Evolutionary conservation across 2,888 invertebrate species (phyloP).

Genomic region (Drosophila merina): DNA sequence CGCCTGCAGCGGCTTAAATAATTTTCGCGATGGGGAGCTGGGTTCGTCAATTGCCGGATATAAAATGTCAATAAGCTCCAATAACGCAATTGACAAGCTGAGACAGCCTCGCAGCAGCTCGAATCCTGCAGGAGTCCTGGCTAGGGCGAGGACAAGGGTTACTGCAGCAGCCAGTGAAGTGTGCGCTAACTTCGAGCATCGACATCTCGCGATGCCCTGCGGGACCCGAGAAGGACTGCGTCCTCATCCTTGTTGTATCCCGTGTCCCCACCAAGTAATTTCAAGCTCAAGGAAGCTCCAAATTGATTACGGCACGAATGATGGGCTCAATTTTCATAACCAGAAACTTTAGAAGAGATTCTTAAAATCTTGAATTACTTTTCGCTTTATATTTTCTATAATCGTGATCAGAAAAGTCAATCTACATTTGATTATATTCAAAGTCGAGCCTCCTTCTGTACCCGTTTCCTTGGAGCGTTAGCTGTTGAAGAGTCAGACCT

Average conservation of each 20-base stretch:
- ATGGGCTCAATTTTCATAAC: conserved; percentile 44
- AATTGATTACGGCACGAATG: conserved; percentile 62
- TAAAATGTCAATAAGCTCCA: conserved; percentile 79
- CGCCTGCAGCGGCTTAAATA: conserved; percentile 58
- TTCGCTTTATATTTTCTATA: neutral
- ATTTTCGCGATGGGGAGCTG: conserved; percentile 47
- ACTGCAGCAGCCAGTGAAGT: conserved; percentile 50
- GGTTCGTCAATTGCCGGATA: conserved; percentile 55
- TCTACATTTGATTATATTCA: neutral
- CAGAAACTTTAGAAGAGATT: conserved; percentile 23
- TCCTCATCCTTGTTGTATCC: neutral
- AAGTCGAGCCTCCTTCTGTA: conserved; percentile 26
- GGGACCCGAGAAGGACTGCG: conserved; percentile 31
- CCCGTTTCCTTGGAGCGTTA: neutral
- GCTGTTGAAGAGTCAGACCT: conserved; percentile 6
- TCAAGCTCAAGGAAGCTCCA: conserved; percentile 71
- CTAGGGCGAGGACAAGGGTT: conserved; percentile 13
- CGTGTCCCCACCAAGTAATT: conserved; percentile 57
- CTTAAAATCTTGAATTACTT: neutral
- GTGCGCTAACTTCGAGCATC: conserved; percentile 57
- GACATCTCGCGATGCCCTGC: conserved; percentile 47
- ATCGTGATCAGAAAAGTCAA: neutral
- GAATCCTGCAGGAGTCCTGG: conserved; percentile 38
- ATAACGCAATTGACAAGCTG: conserved; percentile 76
- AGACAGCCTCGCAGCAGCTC: conserved; percentile 48